Conservation (phyloP, 2,888 invertebrate species). For the Zygaena filipendulae region DNA sequence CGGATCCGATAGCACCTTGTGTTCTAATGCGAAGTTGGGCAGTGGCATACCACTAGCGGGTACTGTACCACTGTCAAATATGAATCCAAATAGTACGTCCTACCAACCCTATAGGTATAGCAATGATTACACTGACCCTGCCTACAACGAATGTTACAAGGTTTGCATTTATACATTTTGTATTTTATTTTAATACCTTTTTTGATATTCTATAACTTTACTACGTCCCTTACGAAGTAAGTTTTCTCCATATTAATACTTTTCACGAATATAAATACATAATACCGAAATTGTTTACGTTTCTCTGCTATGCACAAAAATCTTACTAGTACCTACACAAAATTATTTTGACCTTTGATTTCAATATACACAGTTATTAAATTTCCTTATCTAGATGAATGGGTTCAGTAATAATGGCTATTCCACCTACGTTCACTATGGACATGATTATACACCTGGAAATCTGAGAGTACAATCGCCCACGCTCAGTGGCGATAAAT, state of each 20-base stretch:
- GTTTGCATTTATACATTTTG: slow-evolving; percentile 23
- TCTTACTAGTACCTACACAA: too few species aligned
- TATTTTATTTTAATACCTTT: background rate
- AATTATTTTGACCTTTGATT: too few species aligned
- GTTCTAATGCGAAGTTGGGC: slow-evolving; percentile 59
- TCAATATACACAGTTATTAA: background rate
- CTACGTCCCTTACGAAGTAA: too few species aligned
- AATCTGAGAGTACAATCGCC: slow-evolving; percentile 70
- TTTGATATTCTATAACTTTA: too few species aligned
- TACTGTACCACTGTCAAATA: slow-evolving; percentile 77
- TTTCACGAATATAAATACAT: too few species aligned
- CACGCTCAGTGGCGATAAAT: slow-evolving; percentile 48
- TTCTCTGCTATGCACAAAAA: too few species aligned
- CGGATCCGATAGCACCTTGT: slow-evolving; percentile 66
- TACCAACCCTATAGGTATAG: slow-evolving; percentile 71
- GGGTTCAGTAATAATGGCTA: slow-evolving; percentile 88
- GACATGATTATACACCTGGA: slow-evolving; percentile 89
- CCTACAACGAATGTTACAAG: slow-evolving; percentile 77
- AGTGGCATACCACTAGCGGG: slow-evolving; percentile 82
- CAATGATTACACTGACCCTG: slow-evolving; percentile 82
- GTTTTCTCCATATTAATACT: too few species aligned
- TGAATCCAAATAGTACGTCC: slow-evolving; percentile 67
- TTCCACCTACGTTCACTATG: slow-evolving; percentile 89
- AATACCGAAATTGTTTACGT: too few species aligned
- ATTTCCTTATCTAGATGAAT: slow-evolving; percentile 68